Percentiles rank a stretch among this genome's conserved stretches.
Conservation (phyloP, 2,888 invertebrate genomes). For the Nasonovia ribisnigri region DNA sequence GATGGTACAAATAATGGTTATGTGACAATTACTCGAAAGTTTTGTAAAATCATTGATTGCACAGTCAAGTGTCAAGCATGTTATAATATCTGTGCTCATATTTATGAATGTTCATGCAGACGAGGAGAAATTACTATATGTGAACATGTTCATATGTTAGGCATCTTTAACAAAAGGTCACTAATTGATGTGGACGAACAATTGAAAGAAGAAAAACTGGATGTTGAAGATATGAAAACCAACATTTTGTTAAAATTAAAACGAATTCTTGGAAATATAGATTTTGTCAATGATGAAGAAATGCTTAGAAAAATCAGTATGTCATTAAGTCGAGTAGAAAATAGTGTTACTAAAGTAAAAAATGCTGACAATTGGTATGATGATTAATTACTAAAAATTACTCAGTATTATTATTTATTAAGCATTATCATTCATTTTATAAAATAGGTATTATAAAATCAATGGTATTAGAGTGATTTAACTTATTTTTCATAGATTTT, state of each 20-base stretch:
- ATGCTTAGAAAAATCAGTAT: slow-evolving; percentile 38
- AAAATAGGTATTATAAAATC: neutral
- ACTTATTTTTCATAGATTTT: neutral
- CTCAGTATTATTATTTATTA: neutral
- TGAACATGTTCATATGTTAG: slow-evolving; percentile 66
- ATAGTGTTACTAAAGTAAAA: slow-evolving; percentile 30
- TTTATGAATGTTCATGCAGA: slow-evolving; percentile 66
- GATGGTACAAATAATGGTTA: slow-evolving; percentile 64
- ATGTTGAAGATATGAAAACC: slow-evolving; percentile 34
- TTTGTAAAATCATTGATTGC: slow-evolving; percentile 61
- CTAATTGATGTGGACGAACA: neutral
- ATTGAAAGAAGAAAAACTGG: slow-evolving; percentile 1
- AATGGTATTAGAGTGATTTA: neutral
- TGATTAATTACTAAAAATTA: neutral
- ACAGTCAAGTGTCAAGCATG: slow-evolving; percentile 43
- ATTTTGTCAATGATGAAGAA: slow-evolving; percentile 54
- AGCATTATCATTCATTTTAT: neutral
- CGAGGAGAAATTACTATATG: slow-evolving; percentile 66
- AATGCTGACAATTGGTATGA: neutral
- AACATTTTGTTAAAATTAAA: slow-evolving; percentile 45
- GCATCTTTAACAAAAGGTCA: slow-evolving; percentile 47
- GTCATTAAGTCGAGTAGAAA: slow-evolving; percentile 41
- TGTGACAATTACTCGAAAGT: slow-evolving; percentile 62
- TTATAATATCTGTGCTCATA: slow-evolving; percentile 66
- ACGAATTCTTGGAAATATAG: slow-evolving; percentile 28